A percentile compares a stretch with the other conserved stretches of the same genome.
phyloP scores from a whole-genome alignment of 2,888 invertebrate species.

The Oscheius sp. region DNA sequence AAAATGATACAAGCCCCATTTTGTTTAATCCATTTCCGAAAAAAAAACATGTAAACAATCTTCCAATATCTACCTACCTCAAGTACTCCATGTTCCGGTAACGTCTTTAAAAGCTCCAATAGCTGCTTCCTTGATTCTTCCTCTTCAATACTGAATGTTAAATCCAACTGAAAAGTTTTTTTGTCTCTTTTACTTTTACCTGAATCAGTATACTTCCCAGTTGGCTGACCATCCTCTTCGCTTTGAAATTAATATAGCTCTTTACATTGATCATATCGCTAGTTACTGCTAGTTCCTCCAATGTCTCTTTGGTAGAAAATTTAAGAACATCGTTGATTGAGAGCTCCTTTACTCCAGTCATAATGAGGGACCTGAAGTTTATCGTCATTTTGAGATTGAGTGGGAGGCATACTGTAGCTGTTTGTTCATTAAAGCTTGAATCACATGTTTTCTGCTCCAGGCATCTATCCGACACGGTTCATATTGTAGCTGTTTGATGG shows the following conservation, averaged over 20 bases:
- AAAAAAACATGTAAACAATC: too few relatives aligned
- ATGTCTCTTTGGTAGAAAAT: background rate
- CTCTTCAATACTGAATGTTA: slow-evolving; percentile 16
- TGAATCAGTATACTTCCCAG: slow-evolving; percentile 35
- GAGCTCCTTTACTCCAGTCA: slow-evolving; percentile 35
- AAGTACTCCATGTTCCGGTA: slow-evolving; percentile 8
- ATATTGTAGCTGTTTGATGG: slow-evolving; percentile 34
- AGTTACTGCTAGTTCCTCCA: slow-evolving; percentile 36
- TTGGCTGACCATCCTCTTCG: slow-evolving; percentile 15
- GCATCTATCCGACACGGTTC: slow-evolving; percentile 35
- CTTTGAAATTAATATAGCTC: slow-evolving; percentile 24
- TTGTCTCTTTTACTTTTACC: slow-evolving; percentile 14
- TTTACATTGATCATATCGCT: slow-evolving; percentile 26
- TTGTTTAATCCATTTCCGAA: background rate
- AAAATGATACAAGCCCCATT: too few relatives aligned
- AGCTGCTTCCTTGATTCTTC: background rate
- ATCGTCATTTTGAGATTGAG: background rate
- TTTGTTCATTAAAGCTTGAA: slow-evolving; percentile 18
- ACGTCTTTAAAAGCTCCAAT: slow-evolving; percentile 16
- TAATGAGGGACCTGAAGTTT: slow-evolving; percentile 32
- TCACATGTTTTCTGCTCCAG: slow-evolving; percentile 33
- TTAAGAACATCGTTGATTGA: slow-evolving; percentile 24
- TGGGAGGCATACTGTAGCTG: background rate
- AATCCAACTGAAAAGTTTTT: slow-evolving; percentile 24
- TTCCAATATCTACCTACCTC: too few relatives aligned